These are phyloP conservation scores for Macaca mulatta DNA, from an alignment of 2,113 vertebrate species.

Conservation along the genomic window DNA sequence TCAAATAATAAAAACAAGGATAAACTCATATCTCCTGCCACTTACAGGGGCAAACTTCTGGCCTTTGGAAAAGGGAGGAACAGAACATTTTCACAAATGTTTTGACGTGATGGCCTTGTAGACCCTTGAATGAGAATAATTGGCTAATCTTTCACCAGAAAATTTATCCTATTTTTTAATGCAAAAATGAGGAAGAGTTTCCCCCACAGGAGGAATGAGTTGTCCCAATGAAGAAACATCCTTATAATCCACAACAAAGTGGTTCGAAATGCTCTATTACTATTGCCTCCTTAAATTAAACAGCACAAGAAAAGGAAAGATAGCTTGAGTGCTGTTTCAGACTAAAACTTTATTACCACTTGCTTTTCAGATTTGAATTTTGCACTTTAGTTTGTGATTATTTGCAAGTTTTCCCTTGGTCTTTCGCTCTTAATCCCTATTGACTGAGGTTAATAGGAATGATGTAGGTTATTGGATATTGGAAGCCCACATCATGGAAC, in stretches of 20 bases:
- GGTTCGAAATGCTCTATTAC: not conserved
- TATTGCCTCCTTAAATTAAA: not conserved
- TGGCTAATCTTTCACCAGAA: not conserved
- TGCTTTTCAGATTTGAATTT: constrained; percentile 14
- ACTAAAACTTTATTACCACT: not conserved
- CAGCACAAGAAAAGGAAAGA: not conserved
- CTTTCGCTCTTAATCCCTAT: not conserved
- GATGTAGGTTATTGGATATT: not conserved
- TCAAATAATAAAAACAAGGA: not conserved
- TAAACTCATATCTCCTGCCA: not conserved
- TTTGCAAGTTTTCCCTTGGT: not conserved
- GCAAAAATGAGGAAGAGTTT: not conserved
- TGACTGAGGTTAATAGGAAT: not conserved
- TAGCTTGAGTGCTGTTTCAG: not conserved
- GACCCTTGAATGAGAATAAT: not conserved
- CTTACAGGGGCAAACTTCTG: not conserved
- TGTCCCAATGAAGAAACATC: not conserved
- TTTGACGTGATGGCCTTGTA: not conserved
- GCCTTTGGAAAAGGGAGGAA: not conserved
- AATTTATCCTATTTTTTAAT: not conserved
- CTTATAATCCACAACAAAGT: not conserved
- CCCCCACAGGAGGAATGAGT: not conserved
- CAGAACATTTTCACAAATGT: not conserved
- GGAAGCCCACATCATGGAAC: not conserved
- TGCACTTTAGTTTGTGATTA: not conserved